Conservation (phyloP, 2,113 vertebrate species). For the Erinaceus europaeus region DNA sequence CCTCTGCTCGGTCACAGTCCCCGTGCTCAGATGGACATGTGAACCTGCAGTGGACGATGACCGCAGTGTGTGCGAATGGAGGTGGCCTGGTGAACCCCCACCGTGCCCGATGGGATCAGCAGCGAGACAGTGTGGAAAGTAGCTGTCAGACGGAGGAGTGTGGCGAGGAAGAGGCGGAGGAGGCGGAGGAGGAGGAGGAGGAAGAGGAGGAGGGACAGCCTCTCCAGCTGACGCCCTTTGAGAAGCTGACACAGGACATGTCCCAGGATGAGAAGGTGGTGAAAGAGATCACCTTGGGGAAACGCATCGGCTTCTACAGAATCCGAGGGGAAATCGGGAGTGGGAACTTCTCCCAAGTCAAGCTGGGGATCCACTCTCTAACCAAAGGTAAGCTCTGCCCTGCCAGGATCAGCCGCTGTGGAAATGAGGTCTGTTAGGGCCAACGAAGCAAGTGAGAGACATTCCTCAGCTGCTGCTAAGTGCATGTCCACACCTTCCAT, state of each 20-base stretch:
- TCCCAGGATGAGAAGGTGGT: slow-evolving; percentile 94
- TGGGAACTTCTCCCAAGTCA: slow-evolving; percentile 99
- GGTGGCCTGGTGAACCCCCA: slow-evolving; percentile 76
- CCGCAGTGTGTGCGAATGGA: slow-evolving; percentile 86
- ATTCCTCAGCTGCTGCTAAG: too few species aligned
- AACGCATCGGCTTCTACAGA: slow-evolving; percentile 96
- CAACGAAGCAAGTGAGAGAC: not conserved
- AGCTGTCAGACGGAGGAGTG: slow-evolving; percentile 64
- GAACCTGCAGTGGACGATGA: slow-evolving; percentile 87
- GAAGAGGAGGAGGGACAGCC: slow-evolving; percentile 82
- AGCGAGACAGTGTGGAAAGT: slow-evolving; percentile 87
- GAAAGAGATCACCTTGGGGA: slow-evolving; percentile 93
- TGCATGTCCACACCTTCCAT: too few species aligned
- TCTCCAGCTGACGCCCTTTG: slow-evolving; percentile 90
- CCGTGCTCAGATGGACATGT: slow-evolving; percentile 71
- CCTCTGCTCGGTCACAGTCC: not conserved
- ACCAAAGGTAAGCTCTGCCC: slow-evolving; percentile 89
- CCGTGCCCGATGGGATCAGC: slow-evolving; percentile 83
- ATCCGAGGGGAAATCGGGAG: slow-evolving; percentile 95
- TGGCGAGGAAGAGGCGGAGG: slow-evolving; percentile 84
- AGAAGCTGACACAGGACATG: slow-evolving; percentile 94
- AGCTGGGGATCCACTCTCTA: slow-evolving; percentile 94
- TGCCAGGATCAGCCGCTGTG: not conserved
- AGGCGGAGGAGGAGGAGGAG: too few species aligned
- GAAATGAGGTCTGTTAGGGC: too few species aligned